Conservation (phyloP, 2,113 vertebrate genomes). For the Oncorhynchus nerka region DNA sequence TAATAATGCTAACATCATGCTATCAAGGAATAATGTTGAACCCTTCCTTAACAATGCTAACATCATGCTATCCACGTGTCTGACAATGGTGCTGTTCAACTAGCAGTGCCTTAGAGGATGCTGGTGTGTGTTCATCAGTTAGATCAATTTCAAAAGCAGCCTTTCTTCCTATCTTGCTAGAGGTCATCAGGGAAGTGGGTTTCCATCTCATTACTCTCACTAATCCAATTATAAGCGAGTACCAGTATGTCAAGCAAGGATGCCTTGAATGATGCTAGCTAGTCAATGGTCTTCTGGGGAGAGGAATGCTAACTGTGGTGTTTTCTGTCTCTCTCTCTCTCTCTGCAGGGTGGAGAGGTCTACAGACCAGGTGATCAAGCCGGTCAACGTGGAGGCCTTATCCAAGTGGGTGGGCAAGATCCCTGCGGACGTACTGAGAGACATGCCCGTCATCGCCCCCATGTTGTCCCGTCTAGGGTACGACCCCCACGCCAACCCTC, state of each 20-base stretch:
- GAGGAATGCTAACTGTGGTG: not conserved
- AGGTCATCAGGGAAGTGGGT: too few relatives aligned
- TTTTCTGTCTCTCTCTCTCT: slow-evolving; percentile 1
- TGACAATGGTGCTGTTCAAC: not conserved
- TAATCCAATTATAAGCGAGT: too few relatives aligned
- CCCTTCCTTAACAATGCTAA: not conserved
- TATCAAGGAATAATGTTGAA: too few relatives aligned
- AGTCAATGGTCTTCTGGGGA: not conserved
- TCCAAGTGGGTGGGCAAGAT: slow-evolving; percentile 99
- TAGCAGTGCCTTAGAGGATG: not conserved
- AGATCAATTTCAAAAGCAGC: too few relatives aligned
- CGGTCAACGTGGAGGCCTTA: slow-evolving; percentile 92
- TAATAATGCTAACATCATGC: too few relatives aligned
- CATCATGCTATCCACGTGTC: not conserved
- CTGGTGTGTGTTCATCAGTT: not conserved
- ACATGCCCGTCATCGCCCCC: slow-evolving; percentile 91
- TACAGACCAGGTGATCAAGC: slow-evolving; percentile 97
- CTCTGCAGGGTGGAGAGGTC: slow-evolving; percentile 89
- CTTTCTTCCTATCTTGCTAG: too few relatives aligned
- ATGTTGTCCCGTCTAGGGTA: slow-evolving; percentile 95
- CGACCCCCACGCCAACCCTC: slow-evolving; percentile 92
- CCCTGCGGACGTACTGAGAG: slow-evolving; percentile 87
- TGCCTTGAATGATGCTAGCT: too few relatives aligned
- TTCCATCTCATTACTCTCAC: too few relatives aligned
- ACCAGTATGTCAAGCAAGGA: too few relatives aligned